Evolutionary conservation across 1,140 invertebrate genomes (phyloP).

Genomic region (Holcopasites calliopsidis): DNA sequence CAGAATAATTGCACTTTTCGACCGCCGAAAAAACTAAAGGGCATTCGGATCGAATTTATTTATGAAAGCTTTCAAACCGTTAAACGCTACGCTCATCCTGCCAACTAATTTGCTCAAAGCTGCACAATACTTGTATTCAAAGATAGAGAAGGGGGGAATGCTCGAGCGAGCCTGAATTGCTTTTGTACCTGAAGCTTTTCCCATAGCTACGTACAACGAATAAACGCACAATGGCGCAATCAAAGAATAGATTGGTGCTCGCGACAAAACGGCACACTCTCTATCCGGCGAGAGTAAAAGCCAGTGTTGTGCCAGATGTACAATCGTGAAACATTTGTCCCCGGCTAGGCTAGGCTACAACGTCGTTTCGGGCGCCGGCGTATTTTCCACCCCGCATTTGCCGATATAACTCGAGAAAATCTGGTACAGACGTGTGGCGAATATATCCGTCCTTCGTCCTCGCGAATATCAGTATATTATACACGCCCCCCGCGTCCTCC

Average conservation of each 20-base stretch:
- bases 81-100: too few species aligned
- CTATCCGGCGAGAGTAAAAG: conserved; percentile 13
- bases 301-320: not conserved
- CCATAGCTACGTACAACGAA: conserved; percentile 19
- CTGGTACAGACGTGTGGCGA: conserved; percentile 34
- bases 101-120: too few species aligned
- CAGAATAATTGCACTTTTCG: too few species aligned
- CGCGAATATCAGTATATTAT: conserved; percentile 41
- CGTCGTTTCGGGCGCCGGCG: conserved; percentile 22
- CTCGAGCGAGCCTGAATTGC: too few species aligned
- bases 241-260: conserved; percentile 26
- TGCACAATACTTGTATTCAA: too few species aligned
- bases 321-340: conserved; percentile 29
- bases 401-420: conserved; percentile 37
- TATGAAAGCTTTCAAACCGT: too few species aligned
- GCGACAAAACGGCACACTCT: conserved; percentile 12
- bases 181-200: too few species aligned
- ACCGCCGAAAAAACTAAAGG: too few species aligned
- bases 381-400: conserved; percentile 36
- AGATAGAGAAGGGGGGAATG: too few species aligned
- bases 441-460: conserved; percentile 9
- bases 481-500: not conserved
- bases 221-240: conserved; percentile 24
- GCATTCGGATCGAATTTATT: too few species aligned
- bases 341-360: not conserved